Percentiles rank a stretch among this genome's conserved stretches.
Evolutionary conservation across 1,140 invertebrate genomes (phyloP).

Genomic region (Littorina saxatilis): DNA sequence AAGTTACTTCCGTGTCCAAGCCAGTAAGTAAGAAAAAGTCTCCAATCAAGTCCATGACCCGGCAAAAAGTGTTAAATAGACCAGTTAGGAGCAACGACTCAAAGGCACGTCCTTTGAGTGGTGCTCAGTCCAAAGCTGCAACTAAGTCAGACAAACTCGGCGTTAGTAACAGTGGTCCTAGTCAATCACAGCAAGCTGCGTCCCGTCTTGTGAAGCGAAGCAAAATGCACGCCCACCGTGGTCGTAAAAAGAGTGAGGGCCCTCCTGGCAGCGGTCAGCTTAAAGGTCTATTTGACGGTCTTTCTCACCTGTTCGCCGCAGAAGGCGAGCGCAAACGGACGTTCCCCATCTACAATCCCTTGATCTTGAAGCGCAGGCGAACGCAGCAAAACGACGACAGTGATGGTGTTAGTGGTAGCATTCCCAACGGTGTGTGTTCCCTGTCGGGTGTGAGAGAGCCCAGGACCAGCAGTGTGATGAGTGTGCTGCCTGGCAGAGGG

Average conservation of each 20-base stretch:
- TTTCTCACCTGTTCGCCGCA: slow-evolving; percentile 89
- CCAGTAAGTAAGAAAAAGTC: slow-evolving; percentile 13
- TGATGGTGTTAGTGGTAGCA: not conserved
- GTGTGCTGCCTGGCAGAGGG: slow-evolving; percentile 16
- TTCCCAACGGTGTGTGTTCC: slow-evolving; percentile 22
- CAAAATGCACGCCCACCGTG: slow-evolving; percentile 67
- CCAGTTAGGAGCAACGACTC: slow-evolving; percentile 37
- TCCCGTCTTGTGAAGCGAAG: slow-evolving; percentile 70
- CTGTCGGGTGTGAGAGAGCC: not conserved
- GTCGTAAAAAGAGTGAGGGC: slow-evolving; percentile 55
- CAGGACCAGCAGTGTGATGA: slow-evolving; percentile 6
- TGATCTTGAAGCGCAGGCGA: slow-evolving; percentile 39
- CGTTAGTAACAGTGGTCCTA: slow-evolving; percentile 29
- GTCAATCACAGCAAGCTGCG: slow-evolving; percentile 70
- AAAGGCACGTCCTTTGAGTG: slow-evolving; percentile 43
- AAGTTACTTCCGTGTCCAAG: not conserved
- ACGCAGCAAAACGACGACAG: not conserved
- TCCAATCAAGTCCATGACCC: not conserved
- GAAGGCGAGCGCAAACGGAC: slow-evolving; percentile 79
- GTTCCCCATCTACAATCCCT: slow-evolving; percentile 55
- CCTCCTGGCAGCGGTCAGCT: slow-evolving; percentile 81
- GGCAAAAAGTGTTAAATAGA: slow-evolving; percentile 11
- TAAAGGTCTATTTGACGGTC: slow-evolving; percentile 87
- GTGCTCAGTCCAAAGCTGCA: slow-evolving; percentile 45
- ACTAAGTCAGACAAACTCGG: not conserved